A percentile compares a stretch with the other conserved stretches of the same genome.
phyloP scores from a whole-genome alignment of 2,797 vertebrate genomes.

The Gallinago solitaria region DNA sequence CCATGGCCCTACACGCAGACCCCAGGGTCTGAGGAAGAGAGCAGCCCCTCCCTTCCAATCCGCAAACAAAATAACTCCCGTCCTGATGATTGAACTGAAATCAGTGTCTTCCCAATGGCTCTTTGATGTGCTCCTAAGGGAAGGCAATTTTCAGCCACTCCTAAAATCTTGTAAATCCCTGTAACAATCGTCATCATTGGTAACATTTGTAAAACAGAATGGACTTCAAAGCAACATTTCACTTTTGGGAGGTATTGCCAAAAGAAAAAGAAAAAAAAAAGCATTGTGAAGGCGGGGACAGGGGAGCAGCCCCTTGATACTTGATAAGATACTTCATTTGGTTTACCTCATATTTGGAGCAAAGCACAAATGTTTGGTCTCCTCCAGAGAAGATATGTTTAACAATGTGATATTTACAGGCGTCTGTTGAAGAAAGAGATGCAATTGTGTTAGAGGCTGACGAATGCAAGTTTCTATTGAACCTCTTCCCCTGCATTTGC shows the following conservation, averaged over 20 bases:
- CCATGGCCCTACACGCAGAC: neutral
- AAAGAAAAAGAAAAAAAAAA: neutral
- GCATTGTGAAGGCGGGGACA: neutral
- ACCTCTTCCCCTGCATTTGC: neutral
- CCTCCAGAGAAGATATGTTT: slow-evolving; percentile 93
- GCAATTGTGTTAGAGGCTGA: neutral
- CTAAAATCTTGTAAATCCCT: neutral
- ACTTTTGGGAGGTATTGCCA: neutral
- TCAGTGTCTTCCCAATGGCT: neutral
- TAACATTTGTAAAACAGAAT: neutral
- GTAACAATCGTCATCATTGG: neutral
- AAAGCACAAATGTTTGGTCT: slow-evolving; percentile 93
- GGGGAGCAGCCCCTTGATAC: neutral
- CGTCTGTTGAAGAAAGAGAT: slow-evolving; percentile 68
- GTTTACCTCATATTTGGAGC: slow-evolving; percentile 87
- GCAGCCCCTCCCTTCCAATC: neutral
- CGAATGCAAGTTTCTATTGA: neutral
- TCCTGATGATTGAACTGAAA: neutral
- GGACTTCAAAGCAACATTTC: neutral
- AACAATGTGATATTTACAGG: slow-evolving; percentile 82
- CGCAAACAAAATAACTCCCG: neutral
- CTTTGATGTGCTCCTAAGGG: neutral
- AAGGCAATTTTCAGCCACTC: neutral
- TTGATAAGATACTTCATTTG: neutral
- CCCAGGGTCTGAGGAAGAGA: neutral